Evolutionary conservation across 1,140 invertebrate species (phyloP).

Genomic region (Cephus cinctus): DNA sequence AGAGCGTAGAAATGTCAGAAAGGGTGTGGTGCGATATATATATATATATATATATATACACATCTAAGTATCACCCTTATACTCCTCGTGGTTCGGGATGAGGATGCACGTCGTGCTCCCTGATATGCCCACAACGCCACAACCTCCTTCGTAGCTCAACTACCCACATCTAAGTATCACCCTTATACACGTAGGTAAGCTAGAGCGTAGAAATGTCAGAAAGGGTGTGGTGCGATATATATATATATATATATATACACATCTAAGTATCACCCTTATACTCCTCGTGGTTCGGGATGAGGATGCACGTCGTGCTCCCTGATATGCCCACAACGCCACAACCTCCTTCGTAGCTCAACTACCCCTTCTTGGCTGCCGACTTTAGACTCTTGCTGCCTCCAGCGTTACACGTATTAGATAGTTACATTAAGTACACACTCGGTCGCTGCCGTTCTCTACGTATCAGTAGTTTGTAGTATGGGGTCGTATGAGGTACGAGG

Average conservation of each 20-base stretch:
- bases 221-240: background rate
- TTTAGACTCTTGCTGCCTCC: too few relatives aligned
- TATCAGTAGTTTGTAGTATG: conserved; percentile 8
- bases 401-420: too few relatives aligned
- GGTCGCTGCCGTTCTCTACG: conserved; percentile 1
- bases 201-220: background rate
- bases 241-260: background rate
- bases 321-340: background rate
- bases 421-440: conserved; percentile 11
- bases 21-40: background rate
- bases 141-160: too few relatives aligned
- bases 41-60: background rate
- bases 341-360: too few relatives aligned
- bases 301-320: conserved; percentile 2
- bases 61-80: background rate
- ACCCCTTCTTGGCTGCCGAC: too few relatives aligned
- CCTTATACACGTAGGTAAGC: background rate
- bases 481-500: conserved; percentile 11
- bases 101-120: conserved; percentile 1
- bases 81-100: background rate
- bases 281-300: background rate
- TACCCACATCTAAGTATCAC: too few relatives aligned
- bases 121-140: conserved; percentile 1
- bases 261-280: background rate
- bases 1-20: background rate